A percentile compares a stretch with the other conserved stretches of the same genome.
Evolutionary conservation across 2,113 vertebrate genomes (phyloP).

Genomic region (Acrocephalus arundinaceus): DNA sequence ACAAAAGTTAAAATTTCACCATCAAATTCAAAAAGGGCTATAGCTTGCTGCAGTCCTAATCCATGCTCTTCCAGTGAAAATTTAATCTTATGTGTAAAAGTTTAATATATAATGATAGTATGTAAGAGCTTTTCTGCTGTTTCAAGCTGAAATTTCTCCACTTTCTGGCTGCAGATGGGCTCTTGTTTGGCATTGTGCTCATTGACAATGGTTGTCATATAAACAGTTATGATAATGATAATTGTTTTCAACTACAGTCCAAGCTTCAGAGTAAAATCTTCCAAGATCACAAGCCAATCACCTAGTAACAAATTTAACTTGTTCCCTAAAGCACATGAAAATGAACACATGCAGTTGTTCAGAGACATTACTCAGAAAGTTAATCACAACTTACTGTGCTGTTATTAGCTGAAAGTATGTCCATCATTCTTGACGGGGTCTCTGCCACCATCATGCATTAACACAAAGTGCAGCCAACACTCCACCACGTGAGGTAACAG

Average conservation of each 20-base stretch:
- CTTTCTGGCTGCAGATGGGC: not conserved
- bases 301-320: not conserved
- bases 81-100: not conserved
- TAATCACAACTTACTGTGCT: not conserved
- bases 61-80: not conserved
- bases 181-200: not conserved
- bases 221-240: not conserved
- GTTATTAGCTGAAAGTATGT: not conserved
- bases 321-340: not conserved
- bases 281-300: not conserved
- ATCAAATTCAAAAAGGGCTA: not conserved
- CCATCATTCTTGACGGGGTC: not conserved
- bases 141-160: not conserved
- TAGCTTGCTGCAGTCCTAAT: not conserved
- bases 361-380: not conserved
- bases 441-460: not conserved
- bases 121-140: not conserved
- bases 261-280: not conserved
- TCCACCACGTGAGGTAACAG: accelerated
- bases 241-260: not conserved
- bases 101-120: not conserved
- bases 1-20: not conserved
- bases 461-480: not conserved
- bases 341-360: not conserved
- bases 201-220: not conserved